phyloP scores from a whole-genome alignment of 2,113 vertebrate species.

The Rhodinocichla rosea region DNA sequence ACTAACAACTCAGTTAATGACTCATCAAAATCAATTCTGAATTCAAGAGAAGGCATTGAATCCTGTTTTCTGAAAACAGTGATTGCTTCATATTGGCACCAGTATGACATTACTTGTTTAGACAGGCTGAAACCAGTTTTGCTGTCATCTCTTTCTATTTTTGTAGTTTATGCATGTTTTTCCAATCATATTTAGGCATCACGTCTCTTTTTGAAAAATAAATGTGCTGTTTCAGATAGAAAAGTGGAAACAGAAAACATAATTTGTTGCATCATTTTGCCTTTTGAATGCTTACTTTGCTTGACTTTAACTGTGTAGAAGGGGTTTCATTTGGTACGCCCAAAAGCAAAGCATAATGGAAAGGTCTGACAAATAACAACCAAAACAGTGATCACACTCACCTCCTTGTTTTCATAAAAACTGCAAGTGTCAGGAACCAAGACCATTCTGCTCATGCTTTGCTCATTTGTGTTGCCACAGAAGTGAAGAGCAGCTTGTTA shows the following conservation, averaged over 20 bases:
- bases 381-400: neutral
- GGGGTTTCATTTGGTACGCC: neutral
- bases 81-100: conserved; percentile 15
- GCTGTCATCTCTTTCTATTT: conserved; percentile 25
- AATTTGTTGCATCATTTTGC: neutral
- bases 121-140: neutral
- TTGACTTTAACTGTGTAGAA: neutral
- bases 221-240: neutral
- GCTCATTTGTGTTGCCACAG: neutral
- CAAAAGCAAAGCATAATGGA: neutral
- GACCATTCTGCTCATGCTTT: neutral
- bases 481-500: neutral
- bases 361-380: neutral
- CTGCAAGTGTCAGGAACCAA: neutral
- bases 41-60: neutral
- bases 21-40: conserved; percentile 2
- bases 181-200: neutral
- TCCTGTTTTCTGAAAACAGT: neutral
- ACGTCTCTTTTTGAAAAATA: neutral
- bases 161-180: neutral
- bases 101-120: neutral
- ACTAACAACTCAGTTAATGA: neutral
- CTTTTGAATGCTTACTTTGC: neutral
- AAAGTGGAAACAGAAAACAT: neutral
- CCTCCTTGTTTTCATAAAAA: neutral